Evolutionary conservation across 2,797 vertebrate genomes (phyloP).

Genomic region (Cyprinella venusta): DNA sequence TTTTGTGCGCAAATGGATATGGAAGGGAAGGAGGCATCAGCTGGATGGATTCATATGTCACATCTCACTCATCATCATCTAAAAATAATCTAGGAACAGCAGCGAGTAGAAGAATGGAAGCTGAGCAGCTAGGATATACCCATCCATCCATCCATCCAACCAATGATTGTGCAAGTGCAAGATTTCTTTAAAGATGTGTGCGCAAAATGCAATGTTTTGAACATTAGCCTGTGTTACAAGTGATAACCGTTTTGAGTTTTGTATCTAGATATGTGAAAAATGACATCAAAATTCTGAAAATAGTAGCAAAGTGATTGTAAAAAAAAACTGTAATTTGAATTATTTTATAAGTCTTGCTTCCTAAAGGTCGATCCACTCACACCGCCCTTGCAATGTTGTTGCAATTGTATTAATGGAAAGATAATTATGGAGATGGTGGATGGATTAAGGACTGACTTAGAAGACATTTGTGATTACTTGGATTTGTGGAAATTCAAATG

Average conservation of each 20-base stretch:
- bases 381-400: neutral
- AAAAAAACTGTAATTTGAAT: neutral
- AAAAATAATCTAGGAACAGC: neutral
- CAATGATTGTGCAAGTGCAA: too few species aligned
- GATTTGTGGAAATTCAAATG: neutral
- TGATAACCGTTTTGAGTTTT: too few species aligned
- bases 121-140: too few species aligned
- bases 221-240: too few species aligned
- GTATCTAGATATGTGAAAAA: too few species aligned
- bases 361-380: neutral
- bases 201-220: too few species aligned
- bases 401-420: neutral
- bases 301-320: too few species aligned
- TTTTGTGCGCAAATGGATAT: conserved; percentile 26
- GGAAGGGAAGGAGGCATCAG: conserved; percentile 20
- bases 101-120: neutral
- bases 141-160: too few species aligned
- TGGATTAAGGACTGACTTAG: neutral
- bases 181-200: too few species aligned
- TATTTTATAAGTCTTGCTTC: neutral
- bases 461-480: neutral
- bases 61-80: neutral
- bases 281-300: too few species aligned
- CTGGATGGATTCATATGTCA: conserved; percentile 9
- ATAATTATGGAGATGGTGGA: neutral